A percentile compares a stretch with the other conserved stretches of the same genome.
phyloP scores from a whole-genome alignment of 2,888 invertebrate genomes.

The Oscheius sp. region DNA sequence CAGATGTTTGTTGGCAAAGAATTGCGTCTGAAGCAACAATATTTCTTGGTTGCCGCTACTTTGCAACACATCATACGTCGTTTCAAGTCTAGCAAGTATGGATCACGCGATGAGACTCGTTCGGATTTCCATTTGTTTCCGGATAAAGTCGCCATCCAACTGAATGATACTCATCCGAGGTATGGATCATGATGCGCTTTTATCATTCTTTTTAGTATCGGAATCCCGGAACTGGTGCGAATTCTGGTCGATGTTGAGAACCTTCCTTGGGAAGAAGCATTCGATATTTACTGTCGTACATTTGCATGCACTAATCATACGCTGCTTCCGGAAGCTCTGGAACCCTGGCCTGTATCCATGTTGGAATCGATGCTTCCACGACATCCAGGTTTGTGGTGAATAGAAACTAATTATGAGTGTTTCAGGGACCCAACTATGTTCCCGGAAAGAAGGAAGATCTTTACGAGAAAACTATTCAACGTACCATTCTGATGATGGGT shows the following conservation, averaged over 20 bases:
- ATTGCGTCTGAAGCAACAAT: constrained; percentile 96
- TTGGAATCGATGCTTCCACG: constrained; percentile 89
- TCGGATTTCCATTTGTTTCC: constrained; percentile 89
- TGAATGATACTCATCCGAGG: constrained; percentile 99
- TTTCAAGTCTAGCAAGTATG: constrained; percentile 94
- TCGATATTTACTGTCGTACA: constrained; percentile 77
- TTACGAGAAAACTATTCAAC: constrained; percentile 98
- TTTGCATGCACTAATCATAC: constrained; percentile 99
- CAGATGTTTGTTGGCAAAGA: constrained; percentile 97
- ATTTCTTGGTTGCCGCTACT: constrained; percentile 98
- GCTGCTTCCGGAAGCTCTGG: constrained; percentile 96
- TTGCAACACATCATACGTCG: constrained; percentile 92
- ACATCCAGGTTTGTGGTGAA: constrained; percentile 84
- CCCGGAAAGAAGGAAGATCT: constrained; percentile 99
- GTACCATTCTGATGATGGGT: constrained; percentile 99
- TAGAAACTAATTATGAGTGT: not conserved
- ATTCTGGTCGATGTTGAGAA: constrained; percentile 92
- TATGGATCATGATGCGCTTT: no score
- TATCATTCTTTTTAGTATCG: no score
- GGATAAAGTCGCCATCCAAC: constrained; percentile 92
- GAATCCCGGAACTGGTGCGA: constrained; percentile 96
- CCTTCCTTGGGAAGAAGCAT: constrained; percentile 85
- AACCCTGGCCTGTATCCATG: constrained; percentile 79
- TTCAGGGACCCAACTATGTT: constrained; percentile 95
- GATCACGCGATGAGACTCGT: constrained; percentile 86